phyloP scores from a whole-genome alignment of 2,888 invertebrate species.

The Hybos culiciformis region DNA sequence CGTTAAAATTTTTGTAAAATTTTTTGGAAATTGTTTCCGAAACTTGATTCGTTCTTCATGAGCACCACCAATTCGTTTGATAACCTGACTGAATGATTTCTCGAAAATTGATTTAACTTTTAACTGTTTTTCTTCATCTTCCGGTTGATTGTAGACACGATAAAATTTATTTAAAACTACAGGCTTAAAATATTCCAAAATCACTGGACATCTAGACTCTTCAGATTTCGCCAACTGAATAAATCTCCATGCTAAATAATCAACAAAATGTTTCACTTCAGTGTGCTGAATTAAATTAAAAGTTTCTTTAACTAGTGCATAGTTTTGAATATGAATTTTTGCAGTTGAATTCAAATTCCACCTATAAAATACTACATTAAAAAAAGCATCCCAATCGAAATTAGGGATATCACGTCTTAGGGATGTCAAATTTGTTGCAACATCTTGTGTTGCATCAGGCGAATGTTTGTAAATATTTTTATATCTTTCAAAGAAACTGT shows the following conservation, averaged over 20 bases:
- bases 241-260: conserved; percentile 2
- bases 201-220: conserved; percentile 1
- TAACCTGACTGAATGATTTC: conserved; percentile 1
- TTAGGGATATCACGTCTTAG: conserved; percentile 1
- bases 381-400: conserved; percentile 2
- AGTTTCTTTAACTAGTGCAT: conserved; percentile 1
- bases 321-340: conserved; percentile 3
- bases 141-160: neutral
- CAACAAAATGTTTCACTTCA: conserved; percentile 1
- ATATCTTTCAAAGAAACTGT: conserved; percentile 1
- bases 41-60: conserved; percentile 1
- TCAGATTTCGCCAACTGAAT: conserved; percentile 1
- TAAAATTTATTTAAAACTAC: neutral
- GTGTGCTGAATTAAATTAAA: neutral
- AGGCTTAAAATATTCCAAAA: neutral
- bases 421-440: neutral
- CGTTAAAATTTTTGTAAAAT: neutral
- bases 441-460: conserved; percentile 1
- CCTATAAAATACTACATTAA: neutral
- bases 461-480: neutral
- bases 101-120: neutral
- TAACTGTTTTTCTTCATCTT: conserved; percentile 2
- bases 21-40: conserved; percentile 2
- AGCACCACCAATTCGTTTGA: neutral
- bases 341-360: neutral